Evolutionary conservation across 2,888 invertebrate species (phyloP), one percentile per base, ranked within the genome.

Genomic region (Meliscaeva auricollis): DNA sequence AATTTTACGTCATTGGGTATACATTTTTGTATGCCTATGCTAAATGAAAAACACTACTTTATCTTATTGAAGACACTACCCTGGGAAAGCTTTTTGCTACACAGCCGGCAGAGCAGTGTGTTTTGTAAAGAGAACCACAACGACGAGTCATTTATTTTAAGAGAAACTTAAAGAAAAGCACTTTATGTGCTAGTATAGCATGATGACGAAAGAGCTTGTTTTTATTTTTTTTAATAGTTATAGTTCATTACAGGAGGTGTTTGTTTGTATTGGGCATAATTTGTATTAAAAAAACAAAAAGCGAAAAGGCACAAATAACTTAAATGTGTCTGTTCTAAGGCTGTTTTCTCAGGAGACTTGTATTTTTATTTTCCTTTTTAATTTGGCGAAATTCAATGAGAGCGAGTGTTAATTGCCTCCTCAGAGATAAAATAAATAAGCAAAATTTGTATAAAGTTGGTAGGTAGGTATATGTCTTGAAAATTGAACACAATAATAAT

Each of bases 41-140:
- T 44, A 5, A 26, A 11, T 15, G 9, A 44, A 30, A 11, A 30
- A 11, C 8, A 62, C 58, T 38, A 15, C 13, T 15, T 44, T 44
- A 62, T 30, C 62, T 62, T 62, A 62, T 15, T 26, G 17, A 15
- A 62, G 41, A 44, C 62, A 62, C 26, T 8, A 62, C 15, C 30
- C 62, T 26, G 6, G 0, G 26, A 38, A 22, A 62, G 62, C 38
- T 58, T 32, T 35, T 38, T 58, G 20, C 11, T 20, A 7, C 3
- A 13, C 2, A 38, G 38, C 8, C n/a, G 58, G 38, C n/a, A 11
- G 7, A 6, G 20, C 20, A 58, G 58, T 20, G 17, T 8, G n/a
- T 3, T 7, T 9, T 5, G 8, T 11, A 13, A 58, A 58, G 35
- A 58, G 35, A 58, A 20, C 7, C 20, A 9, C 11, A 2, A 13